Conservation (phyloP, 2,113 vertebrate species). For the human (Homo sapiens) region DNA sequence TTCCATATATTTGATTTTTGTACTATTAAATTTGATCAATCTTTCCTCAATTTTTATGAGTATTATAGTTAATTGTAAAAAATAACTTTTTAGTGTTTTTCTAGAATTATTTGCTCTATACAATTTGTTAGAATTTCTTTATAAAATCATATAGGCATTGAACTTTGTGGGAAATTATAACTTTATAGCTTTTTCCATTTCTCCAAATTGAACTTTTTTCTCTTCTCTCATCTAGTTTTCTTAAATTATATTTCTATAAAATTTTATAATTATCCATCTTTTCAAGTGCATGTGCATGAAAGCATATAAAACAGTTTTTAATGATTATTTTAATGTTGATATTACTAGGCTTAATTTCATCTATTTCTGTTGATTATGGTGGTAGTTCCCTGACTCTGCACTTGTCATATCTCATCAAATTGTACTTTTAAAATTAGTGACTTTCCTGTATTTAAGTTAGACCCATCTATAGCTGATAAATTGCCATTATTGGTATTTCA, state of each 20-base stretch:
- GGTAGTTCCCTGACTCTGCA: not conserved
- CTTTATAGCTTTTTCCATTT: not conserved
- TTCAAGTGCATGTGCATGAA: not conserved
- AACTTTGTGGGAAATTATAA: not conserved
- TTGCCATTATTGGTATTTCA: not conserved
- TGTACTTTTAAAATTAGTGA: not conserved
- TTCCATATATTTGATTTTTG: not conserved
- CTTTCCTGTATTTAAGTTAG: not conserved
- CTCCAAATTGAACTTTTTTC: not conserved
- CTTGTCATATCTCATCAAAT: not conserved
- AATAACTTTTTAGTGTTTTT: not conserved
- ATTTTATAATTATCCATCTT: not conserved
- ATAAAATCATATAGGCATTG: not conserved
- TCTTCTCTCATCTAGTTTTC: not conserved
- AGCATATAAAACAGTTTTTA: not conserved
- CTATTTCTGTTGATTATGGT: not conserved
- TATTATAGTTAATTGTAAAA: not conserved
- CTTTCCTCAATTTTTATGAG: not conserved
- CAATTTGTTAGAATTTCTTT: not conserved
- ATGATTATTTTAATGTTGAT: not conserved
- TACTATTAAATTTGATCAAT: not conserved
- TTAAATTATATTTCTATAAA: not conserved
- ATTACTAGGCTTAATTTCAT: not conserved
- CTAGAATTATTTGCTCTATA: not conserved
- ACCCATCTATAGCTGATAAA: not conserved